phyloP scores from a whole-genome alignment of 2,888 invertebrate species.

The Cecidostiba fungosa region DNA sequence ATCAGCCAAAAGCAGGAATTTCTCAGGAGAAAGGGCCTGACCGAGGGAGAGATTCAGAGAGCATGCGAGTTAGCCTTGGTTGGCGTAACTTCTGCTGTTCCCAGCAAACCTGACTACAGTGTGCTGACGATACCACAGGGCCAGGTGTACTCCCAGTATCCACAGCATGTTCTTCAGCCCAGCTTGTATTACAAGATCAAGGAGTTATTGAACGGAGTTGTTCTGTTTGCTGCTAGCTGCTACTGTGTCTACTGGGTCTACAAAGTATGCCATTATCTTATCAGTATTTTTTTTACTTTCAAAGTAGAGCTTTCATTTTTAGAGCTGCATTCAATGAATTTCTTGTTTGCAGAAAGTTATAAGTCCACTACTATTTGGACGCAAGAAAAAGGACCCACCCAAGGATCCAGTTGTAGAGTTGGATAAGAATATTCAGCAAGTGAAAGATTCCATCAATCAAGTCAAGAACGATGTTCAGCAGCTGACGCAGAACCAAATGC shows the following conservation, averaged over 20 bases:
- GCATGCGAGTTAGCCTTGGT: slow-evolving; percentile 86
- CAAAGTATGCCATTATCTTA: slow-evolving; percentile 83
- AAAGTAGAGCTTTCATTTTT: not conserved
- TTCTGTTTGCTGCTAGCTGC: slow-evolving; percentile 88
- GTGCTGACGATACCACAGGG: slow-evolving; percentile 72
- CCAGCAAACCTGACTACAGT: slow-evolving; percentile 69
- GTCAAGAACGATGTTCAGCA: slow-evolving; percentile 85
- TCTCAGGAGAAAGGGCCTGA: slow-evolving; percentile 88
- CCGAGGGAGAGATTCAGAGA: slow-evolving; percentile 87
- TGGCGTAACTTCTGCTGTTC: slow-evolving; percentile 8
- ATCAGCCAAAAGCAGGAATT: slow-evolving; percentile 90
- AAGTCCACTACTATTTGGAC: slow-evolving; percentile 86
- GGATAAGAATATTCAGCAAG: slow-evolving; percentile 85
- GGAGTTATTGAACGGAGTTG: slow-evolving; percentile 87
- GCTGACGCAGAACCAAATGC: slow-evolving; percentile 72
- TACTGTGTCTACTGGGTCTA: slow-evolving; percentile 92
- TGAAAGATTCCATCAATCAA: slow-evolving; percentile 85
- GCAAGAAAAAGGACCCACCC: slow-evolving; percentile 84
- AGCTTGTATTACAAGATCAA: slow-evolving; percentile 82
- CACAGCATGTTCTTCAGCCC: slow-evolving; percentile 73
- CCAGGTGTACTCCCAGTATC: slow-evolving; percentile 68
- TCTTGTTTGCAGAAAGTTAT: slow-evolving; percentile 83
- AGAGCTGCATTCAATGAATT: not conserved
- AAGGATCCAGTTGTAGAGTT: slow-evolving; percentile 86
- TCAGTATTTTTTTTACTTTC: slow-evolving; percentile 7